These are phyloP conservation scores for Latrodectus hesperus DNA, from an alignment of 2,888 invertebrate genomes.

Conservation along the genomic window DNA sequence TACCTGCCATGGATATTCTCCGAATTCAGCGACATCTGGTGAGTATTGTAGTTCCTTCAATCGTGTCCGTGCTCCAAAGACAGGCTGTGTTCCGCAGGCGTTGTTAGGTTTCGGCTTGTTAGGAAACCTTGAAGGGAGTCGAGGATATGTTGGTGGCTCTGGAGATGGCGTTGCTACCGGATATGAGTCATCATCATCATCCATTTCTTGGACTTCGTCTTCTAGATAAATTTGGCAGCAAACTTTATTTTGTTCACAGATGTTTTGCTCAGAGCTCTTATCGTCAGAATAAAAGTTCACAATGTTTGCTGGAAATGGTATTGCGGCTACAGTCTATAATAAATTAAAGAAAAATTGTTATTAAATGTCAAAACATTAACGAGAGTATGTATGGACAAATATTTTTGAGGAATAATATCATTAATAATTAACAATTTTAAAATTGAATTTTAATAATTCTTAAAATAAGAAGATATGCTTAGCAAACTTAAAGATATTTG, in stretches of 20 bases:
- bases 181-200: slow-evolving; percentile 26
- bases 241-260: slow-evolving; percentile 35
- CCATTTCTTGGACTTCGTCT: not conserved
- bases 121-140: slow-evolving; percentile 5
- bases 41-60: slow-evolving; percentile 92
- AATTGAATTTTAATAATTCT: too few relatives aligned
- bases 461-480: too few relatives aligned
- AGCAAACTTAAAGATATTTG: too few relatives aligned
- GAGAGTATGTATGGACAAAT: not conserved
- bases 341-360: not conserved
- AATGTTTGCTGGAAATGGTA: slow-evolving; percentile 16
- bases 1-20: slow-evolving; percentile 78
- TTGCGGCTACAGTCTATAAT: slow-evolving; percentile 12
- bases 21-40: slow-evolving; percentile 94
- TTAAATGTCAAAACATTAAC: not conserved
- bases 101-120: slow-evolving; percentile 3
- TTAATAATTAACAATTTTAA: too few relatives aligned
- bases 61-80: slow-evolving; percentile 91
- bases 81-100: slow-evolving; percentile 86
- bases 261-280: not conserved
- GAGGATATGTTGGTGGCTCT: slow-evolving; percentile 10
- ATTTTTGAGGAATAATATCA: too few relatives aligned
- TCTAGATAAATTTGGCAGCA: slow-evolving; percentile 46
- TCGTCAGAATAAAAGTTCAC: not conserved
- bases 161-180: slow-evolving; percentile 58